Base-by-base conservation (phyloP, 2,797 vertebrate species). In the Botia kubotai region DNA sequence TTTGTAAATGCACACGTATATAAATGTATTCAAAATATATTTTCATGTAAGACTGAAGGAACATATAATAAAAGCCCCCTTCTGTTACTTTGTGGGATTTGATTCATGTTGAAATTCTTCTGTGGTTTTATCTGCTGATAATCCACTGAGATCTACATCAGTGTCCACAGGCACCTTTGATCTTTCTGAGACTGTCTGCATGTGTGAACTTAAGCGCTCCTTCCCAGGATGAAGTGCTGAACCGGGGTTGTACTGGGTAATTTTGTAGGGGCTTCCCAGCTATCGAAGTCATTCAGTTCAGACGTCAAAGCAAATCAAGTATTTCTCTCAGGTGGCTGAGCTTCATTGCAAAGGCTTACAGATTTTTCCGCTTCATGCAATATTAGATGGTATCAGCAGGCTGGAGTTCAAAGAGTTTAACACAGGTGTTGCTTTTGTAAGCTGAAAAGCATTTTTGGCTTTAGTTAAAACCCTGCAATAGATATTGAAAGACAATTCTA, bases 71-170 rank as follows among this genome's bases (percentile, higher is more conserved):
- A 48, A 55, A 39, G 11, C 55, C 33, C 50, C 39, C 39, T 10
- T 43, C 39, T 43, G 39, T 43, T 6, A 43, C 60, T 21, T n/a
- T 50, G 65, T 62, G 75, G 14, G 63, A 76, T 83, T 86, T 83
- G 66, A 80, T 53, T 58, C 65, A 66, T 88, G 90, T 86, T 83
- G 84, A 87, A 82, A 91, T 92, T 91, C 91, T 90, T 86, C 85
- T 80, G 88, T 80, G 87, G 91, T 92, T 92, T 43, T 88, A 92
- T 93, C 92, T 90, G 85, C 87, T 85, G 90, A 89, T 93, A 94
- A 94, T 94, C 93, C 93, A 80, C 39, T 77, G 88, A 91, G 93
- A 94, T 94, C 93, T 92, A 91, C 90, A 94, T 93, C 91, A 91
- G 91, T 93, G 92, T 93, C 91, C 87, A 89, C 87, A 90, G 84